Conservation (phyloP, 1,140 invertebrate genomes). For the Drosophila lowei region DNA sequence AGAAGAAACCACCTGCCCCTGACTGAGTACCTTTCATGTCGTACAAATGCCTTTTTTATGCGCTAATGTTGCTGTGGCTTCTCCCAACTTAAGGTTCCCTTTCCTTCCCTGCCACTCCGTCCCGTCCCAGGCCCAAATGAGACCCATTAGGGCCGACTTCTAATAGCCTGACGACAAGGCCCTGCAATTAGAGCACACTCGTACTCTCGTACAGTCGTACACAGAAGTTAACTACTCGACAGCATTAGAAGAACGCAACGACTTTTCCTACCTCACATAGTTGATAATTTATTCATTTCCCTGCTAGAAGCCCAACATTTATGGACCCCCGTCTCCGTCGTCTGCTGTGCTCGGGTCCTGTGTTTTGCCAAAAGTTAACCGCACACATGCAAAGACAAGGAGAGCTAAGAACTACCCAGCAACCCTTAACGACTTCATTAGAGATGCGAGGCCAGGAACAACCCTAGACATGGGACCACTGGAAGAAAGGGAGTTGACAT, state of each 20-base stretch:
- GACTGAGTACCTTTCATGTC: conserved; percentile 78
- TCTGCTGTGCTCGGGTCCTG: too few species aligned
- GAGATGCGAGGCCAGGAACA: conserved; percentile 19
- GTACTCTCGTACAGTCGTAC: too few species aligned
- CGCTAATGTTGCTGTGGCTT: conserved; percentile 73
- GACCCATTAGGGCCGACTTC: conserved; percentile 63
- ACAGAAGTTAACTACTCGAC: conserved; percentile 40
- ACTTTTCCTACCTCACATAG: conserved; percentile 56
- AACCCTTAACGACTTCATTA: conserved; percentile 79
- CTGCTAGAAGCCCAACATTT: conserved; percentile 41
- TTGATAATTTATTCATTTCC: conserved; percentile 81
- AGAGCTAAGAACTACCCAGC: conserved; percentile 18
- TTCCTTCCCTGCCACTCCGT: conserved; percentile 2
- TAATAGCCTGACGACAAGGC: conserved; percentile 77
- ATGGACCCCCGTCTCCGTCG: conserved; percentile 21
- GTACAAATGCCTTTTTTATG: conserved; percentile 80
- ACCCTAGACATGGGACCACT: conserved; percentile 25
- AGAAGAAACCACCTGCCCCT: conserved; percentile 40
- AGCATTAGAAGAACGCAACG: conserved; percentile 45
- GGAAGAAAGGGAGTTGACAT: conserved; percentile 28
- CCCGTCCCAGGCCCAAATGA: conserved; percentile 18
- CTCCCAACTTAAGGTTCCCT: conserved; percentile 46
- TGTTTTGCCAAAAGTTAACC: conserved; percentile 70
- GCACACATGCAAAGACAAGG: conserved; percentile 46
- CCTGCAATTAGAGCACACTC: conserved; percentile 69